Conservation (phyloP, 1,140 invertebrate species). For the Drosophila lini region DNA sequence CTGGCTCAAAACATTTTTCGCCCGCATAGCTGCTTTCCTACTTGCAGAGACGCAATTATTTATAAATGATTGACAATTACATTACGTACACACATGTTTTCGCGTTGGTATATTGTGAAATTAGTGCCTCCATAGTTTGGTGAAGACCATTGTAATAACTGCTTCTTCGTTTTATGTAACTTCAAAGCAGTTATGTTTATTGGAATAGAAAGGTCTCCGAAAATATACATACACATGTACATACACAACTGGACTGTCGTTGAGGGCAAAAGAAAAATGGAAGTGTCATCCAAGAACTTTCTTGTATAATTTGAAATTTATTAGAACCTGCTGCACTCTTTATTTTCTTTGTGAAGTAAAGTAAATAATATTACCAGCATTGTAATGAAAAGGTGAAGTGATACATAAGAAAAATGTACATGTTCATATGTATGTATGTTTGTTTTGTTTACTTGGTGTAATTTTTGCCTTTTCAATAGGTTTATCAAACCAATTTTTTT, state of each 20-base stretch:
- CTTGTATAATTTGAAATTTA: not conserved
- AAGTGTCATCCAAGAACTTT: slow-evolving; percentile 21
- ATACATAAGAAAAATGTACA: not conserved
- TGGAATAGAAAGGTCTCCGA: slow-evolving; percentile 13
- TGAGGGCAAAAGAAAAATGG: slow-evolving; percentile 12
- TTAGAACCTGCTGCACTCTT: not conserved
- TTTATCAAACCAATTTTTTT: not conserved
- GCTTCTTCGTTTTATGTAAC: slow-evolving; percentile 27
- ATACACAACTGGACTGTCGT: slow-evolving; percentile 33
- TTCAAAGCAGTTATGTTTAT: slow-evolving; percentile 9
- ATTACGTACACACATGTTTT: slow-evolving; percentile 41
- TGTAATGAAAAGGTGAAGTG: not conserved
- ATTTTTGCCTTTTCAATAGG: not conserved
- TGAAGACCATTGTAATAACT: slow-evolving; percentile 12
- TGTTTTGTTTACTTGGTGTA: slow-evolving; percentile 5
- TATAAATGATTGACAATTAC: slow-evolving; percentile 34
- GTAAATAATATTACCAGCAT: not conserved
- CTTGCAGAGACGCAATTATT: slow-evolving; percentile 1
- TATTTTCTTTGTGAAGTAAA: not conserved
- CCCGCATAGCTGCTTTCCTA: not conserved
- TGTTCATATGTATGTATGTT: not conserved
- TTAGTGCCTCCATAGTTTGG: slow-evolving; percentile 13
- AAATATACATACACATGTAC: slow-evolving; percentile 16
- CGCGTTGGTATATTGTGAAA: slow-evolving; percentile 34
- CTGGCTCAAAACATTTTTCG: not conserved